Percentiles rank a stretch among this genome's conserved stretches.
Evolutionary conservation across 2,888 invertebrate genomes (phyloP).

Genomic region (Eupelmus urozonus): DNA sequence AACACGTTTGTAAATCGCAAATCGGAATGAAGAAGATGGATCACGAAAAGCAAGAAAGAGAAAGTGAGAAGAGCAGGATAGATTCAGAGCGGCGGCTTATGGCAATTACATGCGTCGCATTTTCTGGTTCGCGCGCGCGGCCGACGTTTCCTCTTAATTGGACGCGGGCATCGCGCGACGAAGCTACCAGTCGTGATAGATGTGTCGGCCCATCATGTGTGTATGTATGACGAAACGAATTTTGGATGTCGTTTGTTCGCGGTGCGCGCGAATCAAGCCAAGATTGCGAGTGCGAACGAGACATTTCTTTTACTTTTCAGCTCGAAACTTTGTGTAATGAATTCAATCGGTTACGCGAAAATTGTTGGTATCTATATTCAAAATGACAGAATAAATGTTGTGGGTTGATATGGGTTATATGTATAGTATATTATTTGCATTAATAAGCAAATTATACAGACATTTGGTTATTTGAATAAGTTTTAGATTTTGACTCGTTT

Average conservation of each 20-base stretch:
- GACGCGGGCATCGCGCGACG: conserved; percentile 40
- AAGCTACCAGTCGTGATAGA: conserved; percentile 23
- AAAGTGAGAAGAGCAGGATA: conserved; percentile 32
- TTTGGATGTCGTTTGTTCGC: neutral
- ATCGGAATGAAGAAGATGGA: no score
- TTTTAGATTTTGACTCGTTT: no score
- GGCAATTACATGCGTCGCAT: neutral
- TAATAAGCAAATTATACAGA: no score
- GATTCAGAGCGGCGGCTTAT: conserved; percentile 50
- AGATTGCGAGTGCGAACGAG: neutral
- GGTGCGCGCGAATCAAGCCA: conserved; percentile 21
- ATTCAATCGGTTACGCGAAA: no score
- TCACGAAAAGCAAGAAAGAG: neutral
- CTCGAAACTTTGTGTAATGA: no score
- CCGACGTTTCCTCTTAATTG: conserved; percentile 63
- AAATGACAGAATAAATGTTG: no score
- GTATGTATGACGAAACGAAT: conserved; percentile 35
- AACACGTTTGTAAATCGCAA: no score
- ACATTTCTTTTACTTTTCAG: no score
- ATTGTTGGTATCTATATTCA: no score
- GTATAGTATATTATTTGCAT: no score
- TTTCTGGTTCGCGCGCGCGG: conserved; percentile 43
- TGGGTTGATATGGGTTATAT: no score
- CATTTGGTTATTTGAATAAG: no score
- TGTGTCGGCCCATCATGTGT: conserved; percentile 8